Evolutionary conservation across 2,113 vertebrate genomes (phyloP), one percentile per base, ranked within the genome.

Genomic region (Odocoileus hemionus): DNA sequence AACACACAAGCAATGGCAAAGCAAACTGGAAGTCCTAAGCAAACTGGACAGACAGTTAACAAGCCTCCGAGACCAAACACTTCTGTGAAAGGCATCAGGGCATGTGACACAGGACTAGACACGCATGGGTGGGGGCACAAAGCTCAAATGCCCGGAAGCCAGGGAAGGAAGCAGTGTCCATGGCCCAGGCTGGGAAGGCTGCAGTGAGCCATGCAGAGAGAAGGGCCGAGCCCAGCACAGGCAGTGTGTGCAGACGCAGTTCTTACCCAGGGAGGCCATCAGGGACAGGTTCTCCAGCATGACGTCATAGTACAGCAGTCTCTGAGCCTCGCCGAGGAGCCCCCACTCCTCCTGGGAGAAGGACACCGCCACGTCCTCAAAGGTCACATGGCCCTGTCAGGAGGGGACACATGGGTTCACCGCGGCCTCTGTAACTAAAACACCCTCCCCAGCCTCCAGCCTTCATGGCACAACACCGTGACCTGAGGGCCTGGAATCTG

Each of bases 321-420:
- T 91, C 91, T 95, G 96, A 16, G 91, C 76, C 28, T 91, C 82
- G 1, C 60, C 76, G 5, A 97, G 96, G 36, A 97, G 83, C 11
- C 47, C n/a, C 96, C 82, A 91, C 83, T 97, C 94, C 61, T 97
- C 94, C 76, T 78, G 54, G 45, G 96, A 97, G 94, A 95, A 97
- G 91, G 43, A 74, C 82, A 97, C 61, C 1, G 87, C 74, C 39
- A 97, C 79, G 0, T 94, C 91, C 87, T 94, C 96, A 86, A 95
- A 91, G 47, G 83, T 93, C 54, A 94, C 55, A 11, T 21, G 39
- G 83, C 36, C 82, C 96, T 97, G 96, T n/a, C 45, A 57, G 5
- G 26, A 90, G 14, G 13, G n/a, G 23, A 30, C 52, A 95, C 25
- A 39, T 8, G 30, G 83, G 55, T 33, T 86, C 36, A 87, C 11